A percentile compares a stretch with the other conserved stretches of the same genome.
Evolutionary conservation across 2,797 vertebrate genomes (phyloP).

Genomic region (Malurus splendens): DNA sequence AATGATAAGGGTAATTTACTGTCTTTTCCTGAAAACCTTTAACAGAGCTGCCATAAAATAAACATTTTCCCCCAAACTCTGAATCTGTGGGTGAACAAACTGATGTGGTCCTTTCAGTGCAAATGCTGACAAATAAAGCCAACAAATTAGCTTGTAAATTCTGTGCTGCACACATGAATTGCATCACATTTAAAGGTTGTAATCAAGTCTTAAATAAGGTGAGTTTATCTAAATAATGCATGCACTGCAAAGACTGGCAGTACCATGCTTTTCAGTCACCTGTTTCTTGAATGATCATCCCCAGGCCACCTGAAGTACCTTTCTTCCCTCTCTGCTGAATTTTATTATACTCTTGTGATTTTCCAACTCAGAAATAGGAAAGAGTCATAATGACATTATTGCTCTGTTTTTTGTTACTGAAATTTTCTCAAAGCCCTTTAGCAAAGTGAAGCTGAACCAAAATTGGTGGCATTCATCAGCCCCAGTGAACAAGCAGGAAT

Average conservation of each 20-base stretch:
- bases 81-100: not conserved
- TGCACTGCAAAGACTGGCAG: not conserved
- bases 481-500: not conserved
- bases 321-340: not conserved
- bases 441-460: conserved; percentile 1
- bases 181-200: not conserved
- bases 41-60: not conserved
- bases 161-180: not conserved
- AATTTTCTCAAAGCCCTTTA: conserved; percentile 18
- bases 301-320: not conserved
- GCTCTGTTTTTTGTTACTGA: not conserved
- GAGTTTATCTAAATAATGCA: not conserved
- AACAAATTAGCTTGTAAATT: not conserved
- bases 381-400: not conserved
- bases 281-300: not conserved
- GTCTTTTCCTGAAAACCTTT: not conserved
- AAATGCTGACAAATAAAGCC: not conserved
- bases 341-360: not conserved
- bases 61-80: not conserved
- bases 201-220: not conserved
- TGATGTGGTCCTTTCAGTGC: not conserved
- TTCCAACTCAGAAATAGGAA: not conserved
- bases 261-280: not conserved
- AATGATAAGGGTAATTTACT: not conserved
- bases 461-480: conserved; percentile 25